Evolutionary conservation across 2,888 invertebrate species (phyloP), one percentile per base, ranked within the genome.

Genomic region (Agrochola circellaris): DNA sequence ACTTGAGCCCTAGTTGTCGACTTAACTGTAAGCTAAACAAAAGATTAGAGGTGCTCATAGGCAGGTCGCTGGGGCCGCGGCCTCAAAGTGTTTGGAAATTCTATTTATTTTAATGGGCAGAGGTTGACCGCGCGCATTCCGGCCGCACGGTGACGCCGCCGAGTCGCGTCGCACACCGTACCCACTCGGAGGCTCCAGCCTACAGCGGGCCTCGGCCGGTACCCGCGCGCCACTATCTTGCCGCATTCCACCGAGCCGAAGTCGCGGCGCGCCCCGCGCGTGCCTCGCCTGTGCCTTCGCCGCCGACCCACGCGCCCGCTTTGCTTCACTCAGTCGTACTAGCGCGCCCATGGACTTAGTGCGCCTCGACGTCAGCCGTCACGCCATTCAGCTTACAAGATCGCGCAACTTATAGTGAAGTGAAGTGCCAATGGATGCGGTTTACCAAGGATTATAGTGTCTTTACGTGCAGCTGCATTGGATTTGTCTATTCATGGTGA

Each of bases 251-350:
- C 94, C 94, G 94, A 93, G 94, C 95, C 95, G 94, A 94, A 94
- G 94, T 93, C 94, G 95, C 95, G 96, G 96, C 95, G 94, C 93
- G 92, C 93, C 93, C 93, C 93, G 92, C 92, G 96, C 96, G 96
- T 97, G 88, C 88, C 89, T 96, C 95, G 97, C 90, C 92, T 96
- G 96, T 97, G 87, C 87, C 88, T 97, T 96, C 95, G 97, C 91
- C 92, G 97, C 91, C 92, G 97, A 97, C 98, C 97, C 98, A 98
- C 97, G 98, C 98, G 98, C 97, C 97, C 97, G 97, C 92, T 87
- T 89, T 90, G 88, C 91, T 88, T 90, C 93, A 89, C 91, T 94
- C 95, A 95, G 95, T 96, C 94, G 95, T 90, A 92, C 92, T 91
- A 92, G 93, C 92, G 95, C 96, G 94, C 93, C 93, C 94, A 91